Percentiles rank a stretch among this genome's conserved stretches.
Evolutionary conservation across 2,113 vertebrate genomes (phyloP).

Genomic region (Gopherus flavomarginatus): DNA sequence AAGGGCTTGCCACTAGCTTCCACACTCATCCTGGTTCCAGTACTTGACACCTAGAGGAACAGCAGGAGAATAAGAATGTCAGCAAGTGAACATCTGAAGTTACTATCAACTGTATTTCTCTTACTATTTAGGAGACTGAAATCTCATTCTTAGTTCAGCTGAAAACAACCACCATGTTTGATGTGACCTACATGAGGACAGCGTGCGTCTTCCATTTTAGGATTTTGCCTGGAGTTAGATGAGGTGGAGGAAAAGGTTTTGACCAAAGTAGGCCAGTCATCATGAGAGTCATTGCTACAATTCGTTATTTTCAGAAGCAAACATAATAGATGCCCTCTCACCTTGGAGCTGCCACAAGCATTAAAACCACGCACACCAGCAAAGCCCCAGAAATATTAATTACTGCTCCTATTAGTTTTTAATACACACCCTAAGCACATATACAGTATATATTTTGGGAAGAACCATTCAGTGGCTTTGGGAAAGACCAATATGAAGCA

Average conservation of each 20-base stretch:
- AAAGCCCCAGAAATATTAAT: background rate
- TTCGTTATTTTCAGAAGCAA: accelerated
- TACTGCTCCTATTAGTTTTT: background rate
- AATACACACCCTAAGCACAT: accelerated
- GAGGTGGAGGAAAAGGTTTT: background rate
- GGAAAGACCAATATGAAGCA: background rate
- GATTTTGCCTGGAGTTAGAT: background rate
- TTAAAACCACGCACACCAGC: accelerated
- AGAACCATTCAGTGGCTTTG: background rate
- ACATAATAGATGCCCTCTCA: accelerated
- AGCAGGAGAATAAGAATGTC: accelerated
- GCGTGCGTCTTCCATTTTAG: background rate
- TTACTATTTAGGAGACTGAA: accelerated
- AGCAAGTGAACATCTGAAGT: accelerated
- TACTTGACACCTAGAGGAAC: constrained; percentile 81
- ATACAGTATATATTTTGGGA: background rate
- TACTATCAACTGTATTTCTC: accelerated
- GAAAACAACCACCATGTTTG: background rate
- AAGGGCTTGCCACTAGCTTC: constrained; percentile 87
- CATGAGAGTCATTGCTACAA: accelerated
- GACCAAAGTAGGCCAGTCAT: accelerated
- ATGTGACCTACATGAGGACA: background rate
- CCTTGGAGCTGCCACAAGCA: accelerated
- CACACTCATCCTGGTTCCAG: constrained; percentile 90
- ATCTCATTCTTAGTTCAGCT: accelerated